Evolutionary conservation across 2,113 vertebrate species (phyloP).

Genomic region (Felis catus): DNA sequence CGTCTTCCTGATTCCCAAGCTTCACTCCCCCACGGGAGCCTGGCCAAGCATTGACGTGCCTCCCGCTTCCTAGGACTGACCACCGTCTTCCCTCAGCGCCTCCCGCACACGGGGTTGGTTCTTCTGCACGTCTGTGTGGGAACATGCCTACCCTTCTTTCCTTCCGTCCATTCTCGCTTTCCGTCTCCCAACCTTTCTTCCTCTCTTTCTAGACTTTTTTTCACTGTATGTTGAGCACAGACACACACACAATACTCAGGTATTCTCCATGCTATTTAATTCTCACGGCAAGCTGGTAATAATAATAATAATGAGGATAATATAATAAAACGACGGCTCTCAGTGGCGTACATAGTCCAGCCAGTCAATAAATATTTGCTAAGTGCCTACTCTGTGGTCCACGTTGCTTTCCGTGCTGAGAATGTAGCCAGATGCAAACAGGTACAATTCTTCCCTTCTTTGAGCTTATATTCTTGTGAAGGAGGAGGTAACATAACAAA

Average conservation of each 20-base stretch:
- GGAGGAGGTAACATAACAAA: neutral
- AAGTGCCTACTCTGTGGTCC: neutral
- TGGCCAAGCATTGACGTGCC: neutral
- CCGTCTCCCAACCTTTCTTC: neutral
- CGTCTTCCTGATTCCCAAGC: neutral
- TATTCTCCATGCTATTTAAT: neutral
- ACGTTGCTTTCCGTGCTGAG: neutral
- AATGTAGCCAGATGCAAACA: neutral
- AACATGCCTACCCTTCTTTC: neutral
- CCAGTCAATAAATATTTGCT: neutral
- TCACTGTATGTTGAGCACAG: neutral
- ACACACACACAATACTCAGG: neutral
- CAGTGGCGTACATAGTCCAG: neutral
- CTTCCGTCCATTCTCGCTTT: neutral
- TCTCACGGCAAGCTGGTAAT: neutral
- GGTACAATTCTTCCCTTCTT: neutral
- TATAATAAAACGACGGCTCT: neutral
- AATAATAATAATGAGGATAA: neutral
- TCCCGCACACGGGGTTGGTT: neutral
- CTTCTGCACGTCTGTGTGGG: neutral
- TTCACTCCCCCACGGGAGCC: fast-evolving
- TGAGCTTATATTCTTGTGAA: neutral
- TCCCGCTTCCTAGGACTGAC: too few relatives aligned
- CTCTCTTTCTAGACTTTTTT: neutral
- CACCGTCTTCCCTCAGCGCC: neutral